phyloP scores from a whole-genome alignment of 2,113 vertebrate species.

The Galemys pyrenaicus region DNA sequence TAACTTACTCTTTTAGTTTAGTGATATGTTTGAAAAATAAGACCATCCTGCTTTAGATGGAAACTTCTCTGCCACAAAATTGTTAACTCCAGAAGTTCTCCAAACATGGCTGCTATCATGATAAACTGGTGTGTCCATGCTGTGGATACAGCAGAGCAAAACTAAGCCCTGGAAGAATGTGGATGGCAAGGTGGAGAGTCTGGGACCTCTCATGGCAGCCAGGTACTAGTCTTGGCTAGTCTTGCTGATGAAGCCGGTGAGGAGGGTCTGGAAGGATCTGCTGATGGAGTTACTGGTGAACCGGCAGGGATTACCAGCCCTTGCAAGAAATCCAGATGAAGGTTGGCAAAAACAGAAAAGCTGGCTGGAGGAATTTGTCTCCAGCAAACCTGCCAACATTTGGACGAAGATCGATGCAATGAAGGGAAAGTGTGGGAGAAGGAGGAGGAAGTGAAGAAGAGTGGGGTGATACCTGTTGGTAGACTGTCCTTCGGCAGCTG shows the following conservation, averaged over 20 bases:
- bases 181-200: constrained; percentile 57
- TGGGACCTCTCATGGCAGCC: constrained; percentile 46
- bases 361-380: constrained; percentile 63
- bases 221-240: constrained; percentile 73
- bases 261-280: constrained; percentile 72
- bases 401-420: constrained; percentile 71
- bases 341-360: constrained; percentile 75
- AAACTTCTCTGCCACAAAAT: background rate
- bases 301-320: constrained; percentile 64
- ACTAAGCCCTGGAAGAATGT: background rate
- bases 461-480: background rate
- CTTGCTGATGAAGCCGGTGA: constrained; percentile 72
- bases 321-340: constrained; percentile 67
- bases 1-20: background rate
- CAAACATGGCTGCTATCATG: background rate
- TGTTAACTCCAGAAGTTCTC: background rate
- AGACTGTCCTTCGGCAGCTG: background rate
- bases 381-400: constrained; percentile 67
- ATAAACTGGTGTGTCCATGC: background rate
- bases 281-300: constrained; percentile 68
- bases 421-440: background rate
- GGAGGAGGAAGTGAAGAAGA: constrained; percentile 60
- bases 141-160: background rate
- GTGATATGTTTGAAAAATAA: background rate
- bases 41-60: background rate